These are phyloP conservation scores for Pinna nobilis DNA, from an alignment of 1,140 invertebrate species.

Conservation along the genomic window DNA sequence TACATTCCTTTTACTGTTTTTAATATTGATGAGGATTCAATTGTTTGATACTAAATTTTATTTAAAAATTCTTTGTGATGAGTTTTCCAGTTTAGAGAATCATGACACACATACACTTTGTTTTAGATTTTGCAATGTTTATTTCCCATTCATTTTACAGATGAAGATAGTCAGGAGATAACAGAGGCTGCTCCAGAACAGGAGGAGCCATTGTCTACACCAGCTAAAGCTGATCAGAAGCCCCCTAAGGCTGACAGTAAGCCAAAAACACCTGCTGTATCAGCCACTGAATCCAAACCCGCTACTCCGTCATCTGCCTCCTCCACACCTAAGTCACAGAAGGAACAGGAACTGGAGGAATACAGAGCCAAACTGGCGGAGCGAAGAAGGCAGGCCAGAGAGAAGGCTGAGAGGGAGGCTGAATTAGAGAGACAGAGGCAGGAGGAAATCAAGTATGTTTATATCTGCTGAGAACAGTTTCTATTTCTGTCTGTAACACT, in stretches of 20 bases:
- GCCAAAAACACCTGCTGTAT: slow-evolving; percentile 3
- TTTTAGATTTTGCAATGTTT: too few relatives aligned
- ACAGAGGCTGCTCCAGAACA: neutral
- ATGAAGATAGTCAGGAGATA: too few relatives aligned
- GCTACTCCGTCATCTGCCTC: slow-evolving; percentile 24
- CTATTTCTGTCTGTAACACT: too few relatives aligned
- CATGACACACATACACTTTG: too few relatives aligned
- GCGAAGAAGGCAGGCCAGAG: slow-evolving; percentile 66
- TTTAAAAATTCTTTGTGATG: too few relatives aligned
- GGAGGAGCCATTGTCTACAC: neutral
- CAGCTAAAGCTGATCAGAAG: neutral
- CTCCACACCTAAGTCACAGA: slow-evolving; percentile 41
- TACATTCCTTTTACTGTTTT: too few relatives aligned
- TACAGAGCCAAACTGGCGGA: slow-evolving; percentile 72
- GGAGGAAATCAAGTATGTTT: slow-evolving; percentile 59
- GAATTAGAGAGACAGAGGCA: slow-evolving; percentile 66
- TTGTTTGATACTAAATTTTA: too few relatives aligned
- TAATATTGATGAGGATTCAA: too few relatives aligned
- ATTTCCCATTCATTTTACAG: too few relatives aligned
- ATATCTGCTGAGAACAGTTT: neutral
- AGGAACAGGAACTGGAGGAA: slow-evolving; percentile 62
- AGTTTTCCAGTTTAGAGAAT: too few relatives aligned
- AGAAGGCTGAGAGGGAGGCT: slow-evolving; percentile 70
- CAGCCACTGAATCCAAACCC: slow-evolving; percentile 8
- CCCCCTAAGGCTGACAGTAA: neutral